Evolutionary conservation across 2,888 invertebrate species (phyloP).

Genomic region (Miltochrista miniata): DNA sequence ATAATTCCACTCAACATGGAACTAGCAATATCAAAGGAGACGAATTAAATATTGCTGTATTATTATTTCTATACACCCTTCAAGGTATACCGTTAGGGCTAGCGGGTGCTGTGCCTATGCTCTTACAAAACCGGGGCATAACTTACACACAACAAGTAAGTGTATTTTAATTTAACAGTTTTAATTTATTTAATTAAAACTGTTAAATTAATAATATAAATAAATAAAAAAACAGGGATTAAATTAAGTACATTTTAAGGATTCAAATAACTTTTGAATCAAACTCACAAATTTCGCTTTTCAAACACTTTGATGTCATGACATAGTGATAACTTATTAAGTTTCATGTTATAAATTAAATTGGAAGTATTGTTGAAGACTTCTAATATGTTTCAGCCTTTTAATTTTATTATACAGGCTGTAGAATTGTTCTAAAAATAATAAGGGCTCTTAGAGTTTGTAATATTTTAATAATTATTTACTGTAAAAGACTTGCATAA

Average conservation of each 20-base stretch:
- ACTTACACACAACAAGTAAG: slow-evolving; percentile 95
- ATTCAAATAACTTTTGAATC: not conserved
- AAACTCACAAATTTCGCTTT: not conserved
- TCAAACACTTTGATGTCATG: not conserved
- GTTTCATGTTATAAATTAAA: too few species aligned
- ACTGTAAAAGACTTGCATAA: not conserved
- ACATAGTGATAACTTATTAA: too few species aligned
- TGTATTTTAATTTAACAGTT: not conserved
- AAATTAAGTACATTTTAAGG: too few species aligned
- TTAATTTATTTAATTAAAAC: too few species aligned
- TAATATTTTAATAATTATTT: not conserved
- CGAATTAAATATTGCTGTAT: slow-evolving; percentile 90
- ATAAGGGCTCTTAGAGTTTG: too few species aligned
- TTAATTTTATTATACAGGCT: too few species aligned
- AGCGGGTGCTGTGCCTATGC: slow-evolving; percentile 97
- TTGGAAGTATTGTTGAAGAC: too few species aligned
- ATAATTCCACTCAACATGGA: slow-evolving; percentile 43
- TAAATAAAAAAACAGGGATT: too few species aligned
- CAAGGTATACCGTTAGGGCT: slow-evolving; percentile 98
- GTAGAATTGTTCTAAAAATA: not conserved
- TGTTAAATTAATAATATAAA: too few species aligned
- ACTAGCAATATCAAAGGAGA: slow-evolving; percentile 87
- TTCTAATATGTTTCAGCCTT: too few species aligned
- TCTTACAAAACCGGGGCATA: slow-evolving; percentile 95
- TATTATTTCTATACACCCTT: slow-evolving; percentile 96